These are phyloP conservation scores for Ornithoptera alexandrae DNA, from an alignment of 2,888 invertebrate genomes.

Conservation along the genomic window DNA sequence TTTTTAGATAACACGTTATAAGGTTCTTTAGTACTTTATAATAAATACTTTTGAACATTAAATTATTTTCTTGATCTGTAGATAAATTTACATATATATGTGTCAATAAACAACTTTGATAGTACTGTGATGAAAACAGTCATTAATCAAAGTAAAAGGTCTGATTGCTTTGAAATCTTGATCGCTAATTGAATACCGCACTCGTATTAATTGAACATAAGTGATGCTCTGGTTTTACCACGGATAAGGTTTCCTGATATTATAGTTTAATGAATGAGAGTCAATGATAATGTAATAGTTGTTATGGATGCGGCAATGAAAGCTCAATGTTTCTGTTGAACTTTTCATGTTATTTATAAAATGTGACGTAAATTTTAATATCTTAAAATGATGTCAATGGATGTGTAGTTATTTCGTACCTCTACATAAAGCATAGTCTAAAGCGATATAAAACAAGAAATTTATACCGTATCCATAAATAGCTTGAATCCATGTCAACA, in stretches of 20 bases:
- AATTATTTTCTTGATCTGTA: background rate
- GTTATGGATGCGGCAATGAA: slow-evolving; percentile 17
- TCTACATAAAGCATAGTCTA: background rate
- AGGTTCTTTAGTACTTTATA: no score
- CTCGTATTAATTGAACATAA: slow-evolving; percentile 71
- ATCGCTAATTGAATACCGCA: slow-evolving; percentile 74
- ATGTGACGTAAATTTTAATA: no score
- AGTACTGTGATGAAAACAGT: slow-evolving; percentile 26
- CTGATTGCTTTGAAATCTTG: slow-evolving; percentile 72
- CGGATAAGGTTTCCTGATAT: slow-evolving; percentile 18
- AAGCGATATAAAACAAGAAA: background rate
- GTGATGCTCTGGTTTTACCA: slow-evolving; percentile 54
- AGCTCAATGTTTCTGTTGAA: background rate
- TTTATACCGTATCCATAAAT: slow-evolving; percentile 33
- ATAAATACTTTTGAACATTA: no score
- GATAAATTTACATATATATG: background rate
- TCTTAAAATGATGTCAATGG: no score
- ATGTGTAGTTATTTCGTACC: background rate
- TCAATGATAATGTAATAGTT: slow-evolving; percentile 10
- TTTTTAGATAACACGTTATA: no score
- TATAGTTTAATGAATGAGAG: slow-evolving; percentile 21
- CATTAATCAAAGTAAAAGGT: slow-evolving; percentile 75
- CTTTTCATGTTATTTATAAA: no score
- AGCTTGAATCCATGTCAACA: slow-evolving; percentile 35
- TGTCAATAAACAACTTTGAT: background rate